phyloP scores from a whole-genome alignment of 2,888 invertebrate genomes.

The Congeria kusceri region DNA sequence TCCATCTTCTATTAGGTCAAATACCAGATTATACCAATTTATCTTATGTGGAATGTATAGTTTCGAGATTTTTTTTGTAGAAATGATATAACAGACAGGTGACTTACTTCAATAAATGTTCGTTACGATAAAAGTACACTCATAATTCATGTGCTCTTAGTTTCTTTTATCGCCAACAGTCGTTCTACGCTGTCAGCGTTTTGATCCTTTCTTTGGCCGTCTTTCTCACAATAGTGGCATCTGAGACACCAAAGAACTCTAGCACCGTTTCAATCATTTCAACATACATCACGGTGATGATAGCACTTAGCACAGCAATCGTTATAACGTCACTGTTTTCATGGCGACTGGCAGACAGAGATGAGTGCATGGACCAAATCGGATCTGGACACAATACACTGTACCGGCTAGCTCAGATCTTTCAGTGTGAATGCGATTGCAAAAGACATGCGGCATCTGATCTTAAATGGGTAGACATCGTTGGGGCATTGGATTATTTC shows the following conservation, averaged over 20 bases:
- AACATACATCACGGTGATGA: constrained; percentile 12
- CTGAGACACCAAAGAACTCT: constrained; percentile 25
- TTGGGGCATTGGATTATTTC: not conserved
- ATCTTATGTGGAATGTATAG: no score
- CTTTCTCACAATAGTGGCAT: constrained; percentile 16
- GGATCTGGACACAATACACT: not conserved
- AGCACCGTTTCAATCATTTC: constrained; percentile 1
- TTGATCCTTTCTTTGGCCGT: constrained; percentile 22
- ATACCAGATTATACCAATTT: no score
- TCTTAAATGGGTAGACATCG: not conserved
- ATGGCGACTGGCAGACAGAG: not conserved
- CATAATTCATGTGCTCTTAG: no score
- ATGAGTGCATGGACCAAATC: not conserved
- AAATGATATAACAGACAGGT: no score
- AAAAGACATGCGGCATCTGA: not conserved
- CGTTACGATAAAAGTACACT: no score
- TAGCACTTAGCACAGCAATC: not conserved
- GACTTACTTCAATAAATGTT: no score
- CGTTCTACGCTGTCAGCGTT: no score
- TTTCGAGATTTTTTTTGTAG: no score
- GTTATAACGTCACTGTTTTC: constrained; percentile 1
- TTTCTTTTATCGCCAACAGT: no score
- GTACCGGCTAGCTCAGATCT: not conserved
- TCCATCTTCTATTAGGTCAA: no score
- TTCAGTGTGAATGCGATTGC: not conserved